Evolutionary conservation across 2,113 vertebrate species (phyloP), one percentile per base, ranked within the genome.

Genomic region (Tyto alba): DNA sequence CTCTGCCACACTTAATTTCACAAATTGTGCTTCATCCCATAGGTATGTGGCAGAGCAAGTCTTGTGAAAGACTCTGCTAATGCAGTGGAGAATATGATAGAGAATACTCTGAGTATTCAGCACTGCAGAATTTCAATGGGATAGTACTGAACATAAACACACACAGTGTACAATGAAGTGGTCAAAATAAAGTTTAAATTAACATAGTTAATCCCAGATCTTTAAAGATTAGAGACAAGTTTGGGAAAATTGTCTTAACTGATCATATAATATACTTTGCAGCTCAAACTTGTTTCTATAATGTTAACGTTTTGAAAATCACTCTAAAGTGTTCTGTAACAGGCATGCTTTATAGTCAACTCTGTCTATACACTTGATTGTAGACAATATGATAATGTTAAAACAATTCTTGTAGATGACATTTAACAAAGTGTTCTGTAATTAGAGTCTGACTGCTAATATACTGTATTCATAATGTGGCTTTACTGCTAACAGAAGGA

Each of bases 1-100:
- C 55, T 80, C 20, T 71, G 47, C 15, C 36, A 75, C 16, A 25
- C 16, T 82, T 75, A 8, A 36, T 75, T 82, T 88, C 29, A 91
- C 59, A 72, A 77, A 84, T 81, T 50, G 78, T 66, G 30, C 68
- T 34, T 86, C 48, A 77, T 88, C n/a, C 36, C 73, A 18, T 2
- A 64, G 77, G 43, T 69, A 88, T 94, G 66, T 87, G 91, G 87
- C 64, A 93, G 57, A 82, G 71, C 87, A 93, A 76, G 94, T 91
- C 77, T 85, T 87, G 62, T 56, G 85, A 74, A 95, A 92, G 69
- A 50, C 74, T 57, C 10, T 59, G 55, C 26, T 63, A 18, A 71
- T 67, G 20, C 27, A 40, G 27, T 56, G 36, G 40, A 85, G 48
- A 87, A 50, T 52, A n/a, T 27, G 21, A 32, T 38, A 68, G 56